Evolutionary conservation across 2,797 vertebrate species (phyloP).

Genomic region (Notamacropus eugenii): DNA sequence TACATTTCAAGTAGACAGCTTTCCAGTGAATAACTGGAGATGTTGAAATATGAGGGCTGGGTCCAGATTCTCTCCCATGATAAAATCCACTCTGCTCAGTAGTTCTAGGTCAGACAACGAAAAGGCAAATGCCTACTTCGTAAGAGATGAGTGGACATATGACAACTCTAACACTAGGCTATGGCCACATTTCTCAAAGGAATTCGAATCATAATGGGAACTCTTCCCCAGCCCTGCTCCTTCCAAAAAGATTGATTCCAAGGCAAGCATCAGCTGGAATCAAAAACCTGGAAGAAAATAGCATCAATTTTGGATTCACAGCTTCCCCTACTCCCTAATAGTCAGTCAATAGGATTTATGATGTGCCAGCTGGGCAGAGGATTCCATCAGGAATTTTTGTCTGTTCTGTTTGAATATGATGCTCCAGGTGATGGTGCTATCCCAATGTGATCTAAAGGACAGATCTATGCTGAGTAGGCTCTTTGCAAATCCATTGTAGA

Average conservation of each 20-base stretch:
- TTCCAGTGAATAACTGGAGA: slow-evolving; percentile 45
- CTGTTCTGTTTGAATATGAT: not conserved
- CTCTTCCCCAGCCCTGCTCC: not conserved
- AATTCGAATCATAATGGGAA: not conserved
- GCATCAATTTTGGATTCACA: not conserved
- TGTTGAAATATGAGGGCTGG: not conserved
- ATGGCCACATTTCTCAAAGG: not conserved
- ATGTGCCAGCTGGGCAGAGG: not conserved
- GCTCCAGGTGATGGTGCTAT: not conserved
- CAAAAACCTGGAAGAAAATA: slow-evolving; percentile 20
- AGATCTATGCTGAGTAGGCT: not conserved
- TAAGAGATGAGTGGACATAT: not conserved
- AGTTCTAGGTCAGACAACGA: not conserved
- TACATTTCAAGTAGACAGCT: slow-evolving; percentile 66
- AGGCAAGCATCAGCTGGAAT: slow-evolving; percentile 12
- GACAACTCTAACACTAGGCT: not conserved
- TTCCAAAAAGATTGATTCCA: slow-evolving; percentile 13
- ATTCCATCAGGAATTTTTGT: not conserved
- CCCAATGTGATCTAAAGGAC: not conserved
- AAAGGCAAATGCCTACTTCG: slow-evolving; percentile 4
- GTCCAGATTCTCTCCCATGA: not conserved
- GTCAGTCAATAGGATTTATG: not conserved
- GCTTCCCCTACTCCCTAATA: not conserved
- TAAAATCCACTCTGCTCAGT: slow-evolving; percentile 31
- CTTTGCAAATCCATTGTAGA: not conserved